phyloP scores from a whole-genome alignment of 2,888 invertebrate species.

The Cordylochernes scorpioides region DNA sequence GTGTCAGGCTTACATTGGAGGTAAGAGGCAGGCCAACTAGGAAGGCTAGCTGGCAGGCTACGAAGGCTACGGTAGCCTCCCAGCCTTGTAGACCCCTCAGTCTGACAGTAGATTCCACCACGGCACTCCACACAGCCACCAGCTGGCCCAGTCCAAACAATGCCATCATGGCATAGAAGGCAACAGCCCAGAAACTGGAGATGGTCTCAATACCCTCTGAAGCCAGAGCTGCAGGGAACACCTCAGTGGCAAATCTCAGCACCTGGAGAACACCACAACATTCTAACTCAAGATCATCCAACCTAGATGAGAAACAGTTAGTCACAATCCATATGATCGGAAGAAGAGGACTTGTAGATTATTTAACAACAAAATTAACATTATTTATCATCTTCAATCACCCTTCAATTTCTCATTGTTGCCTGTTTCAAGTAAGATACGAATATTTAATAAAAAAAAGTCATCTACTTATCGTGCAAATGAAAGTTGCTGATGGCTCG shows the following conservation, averaged over 20 bases:
- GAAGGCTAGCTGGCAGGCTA: conserved; percentile 48
- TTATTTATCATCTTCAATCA: too few species aligned
- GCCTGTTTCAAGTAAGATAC: too few species aligned
- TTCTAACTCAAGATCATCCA: too few species aligned
- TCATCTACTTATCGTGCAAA: too few species aligned
- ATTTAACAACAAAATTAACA: too few species aligned
- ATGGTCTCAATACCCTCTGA: conserved; percentile 41
- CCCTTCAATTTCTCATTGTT: too few species aligned
- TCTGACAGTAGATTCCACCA: conserved; percentile 55
- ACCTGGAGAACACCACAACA: conserved; percentile 37
- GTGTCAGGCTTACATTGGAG: conserved; percentile 38
- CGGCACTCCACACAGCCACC: conserved; percentile 65
- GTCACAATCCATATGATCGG: too few species aligned
- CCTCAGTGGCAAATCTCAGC: conserved; percentile 53
- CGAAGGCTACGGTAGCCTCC: conserved; percentile 56
- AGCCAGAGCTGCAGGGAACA: conserved; percentile 62
- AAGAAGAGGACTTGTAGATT: too few species aligned
- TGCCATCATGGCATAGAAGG: conserved; percentile 56
- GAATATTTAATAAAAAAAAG: too few species aligned
- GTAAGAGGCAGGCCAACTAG: conserved; percentile 57
- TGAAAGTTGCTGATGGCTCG: too few species aligned
- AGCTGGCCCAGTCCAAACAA: conserved; percentile 65
- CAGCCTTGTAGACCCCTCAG: conserved; percentile 45
- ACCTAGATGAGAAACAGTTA: too few species aligned
- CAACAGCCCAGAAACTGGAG: conserved; percentile 62